Evolutionary conservation across 2,797 vertebrate species (phyloP).

Genomic region (Neosilurus mollespiculum): DNA sequence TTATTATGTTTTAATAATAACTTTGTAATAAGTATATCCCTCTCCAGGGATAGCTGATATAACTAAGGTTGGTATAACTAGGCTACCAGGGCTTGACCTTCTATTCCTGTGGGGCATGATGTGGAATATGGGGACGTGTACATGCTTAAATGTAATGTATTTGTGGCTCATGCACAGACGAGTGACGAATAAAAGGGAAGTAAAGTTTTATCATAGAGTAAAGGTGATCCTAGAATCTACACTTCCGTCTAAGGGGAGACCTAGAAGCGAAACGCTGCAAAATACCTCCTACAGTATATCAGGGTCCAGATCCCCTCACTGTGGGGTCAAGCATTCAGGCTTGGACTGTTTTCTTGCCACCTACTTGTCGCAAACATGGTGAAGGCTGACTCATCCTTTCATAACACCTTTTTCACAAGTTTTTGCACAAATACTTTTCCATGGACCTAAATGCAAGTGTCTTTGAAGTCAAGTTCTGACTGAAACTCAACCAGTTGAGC

Average conservation of each 20-base stretch:
- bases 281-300: constrained; percentile 5
- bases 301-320: not conserved
- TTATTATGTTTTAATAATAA: not conserved
- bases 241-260: not conserved
- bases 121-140: not conserved
- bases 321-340: constrained; percentile 12
- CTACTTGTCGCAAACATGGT: constrained; percentile 12
- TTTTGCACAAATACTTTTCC: not conserved
- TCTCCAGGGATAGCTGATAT: not conserved
- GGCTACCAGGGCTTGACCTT: not conserved
- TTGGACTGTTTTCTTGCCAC: not conserved
- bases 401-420: not conserved
- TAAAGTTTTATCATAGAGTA: not conserved
- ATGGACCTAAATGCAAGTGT: not conserved
- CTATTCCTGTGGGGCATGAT: too few relatives aligned
- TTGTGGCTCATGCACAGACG: not conserved
- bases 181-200: not conserved
- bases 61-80: not conserved
- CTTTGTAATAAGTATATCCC: not conserved
- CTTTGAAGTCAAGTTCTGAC: not conserved
- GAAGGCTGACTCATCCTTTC: constrained; percentile 11
- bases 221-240: not conserved
- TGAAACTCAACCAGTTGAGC: not conserved
- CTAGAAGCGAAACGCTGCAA: not conserved
- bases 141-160: not conserved